Conservation (phyloP, 2,797 vertebrate species). For the Decapterus maruadsi region DNA sequence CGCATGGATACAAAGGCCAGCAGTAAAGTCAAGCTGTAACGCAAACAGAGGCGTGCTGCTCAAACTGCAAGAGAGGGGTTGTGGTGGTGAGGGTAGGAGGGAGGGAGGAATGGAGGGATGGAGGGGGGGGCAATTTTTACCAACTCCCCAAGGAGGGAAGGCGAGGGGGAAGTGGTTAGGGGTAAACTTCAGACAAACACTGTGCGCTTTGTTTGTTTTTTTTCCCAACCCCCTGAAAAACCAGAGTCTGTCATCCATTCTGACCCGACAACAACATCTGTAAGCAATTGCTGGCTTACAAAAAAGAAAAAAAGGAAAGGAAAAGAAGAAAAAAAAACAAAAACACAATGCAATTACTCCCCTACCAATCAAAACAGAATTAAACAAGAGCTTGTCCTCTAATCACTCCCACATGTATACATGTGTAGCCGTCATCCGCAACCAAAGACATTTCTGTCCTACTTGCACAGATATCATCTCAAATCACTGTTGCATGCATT, state of each 20-base stretch:
- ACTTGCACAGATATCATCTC: conserved; percentile 69
- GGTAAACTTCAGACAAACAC: conserved; percentile 85
- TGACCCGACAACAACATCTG: conserved; percentile 84
- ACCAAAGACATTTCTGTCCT: conserved; percentile 70
- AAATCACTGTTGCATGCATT: conserved; percentile 46
- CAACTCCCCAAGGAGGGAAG: conserved; percentile 74
- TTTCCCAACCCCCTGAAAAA: conserved; percentile 78
- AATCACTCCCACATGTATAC: conserved; percentile 82
- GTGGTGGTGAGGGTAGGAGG: not conserved
- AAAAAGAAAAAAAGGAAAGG: conserved; percentile 53
- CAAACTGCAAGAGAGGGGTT: conserved; percentile 54
- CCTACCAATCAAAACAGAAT: conserved; percentile 84
- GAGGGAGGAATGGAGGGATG: not conserved
- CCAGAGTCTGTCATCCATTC: conserved; percentile 78
- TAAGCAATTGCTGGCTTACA: conserved; percentile 80
- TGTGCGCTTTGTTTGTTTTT: conserved; percentile 84
- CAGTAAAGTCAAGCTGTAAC: conserved; percentile 61
- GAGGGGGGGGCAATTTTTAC: conserved; percentile 53
- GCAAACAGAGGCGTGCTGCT: conserved; percentile 67
- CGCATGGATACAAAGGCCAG: conserved; percentile 51
- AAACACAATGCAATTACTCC: conserved; percentile 67
- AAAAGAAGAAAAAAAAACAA: not conserved
- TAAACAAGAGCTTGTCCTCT: conserved; percentile 81
- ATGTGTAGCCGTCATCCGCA: conserved; percentile 61
- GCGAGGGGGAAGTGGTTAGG: conserved; percentile 77